These are phyloP conservation scores for Kryphioiulus occultus DNA, from an alignment of 2,888 invertebrate species.

Conservation along the genomic window DNA sequence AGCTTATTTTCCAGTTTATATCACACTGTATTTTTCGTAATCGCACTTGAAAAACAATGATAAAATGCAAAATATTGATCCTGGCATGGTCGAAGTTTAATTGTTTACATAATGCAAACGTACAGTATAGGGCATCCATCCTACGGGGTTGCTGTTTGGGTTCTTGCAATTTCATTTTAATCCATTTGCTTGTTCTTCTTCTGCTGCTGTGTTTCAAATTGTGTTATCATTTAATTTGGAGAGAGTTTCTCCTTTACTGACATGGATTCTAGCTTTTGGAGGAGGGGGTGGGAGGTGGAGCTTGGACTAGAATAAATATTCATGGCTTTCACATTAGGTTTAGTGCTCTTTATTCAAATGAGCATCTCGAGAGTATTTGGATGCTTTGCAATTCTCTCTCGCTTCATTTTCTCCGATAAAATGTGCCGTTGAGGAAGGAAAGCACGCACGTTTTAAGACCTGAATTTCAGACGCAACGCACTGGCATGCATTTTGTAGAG, in stretches of 20 bases:
- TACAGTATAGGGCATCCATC: neutral
- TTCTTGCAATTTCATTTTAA: slow-evolving; percentile 28
- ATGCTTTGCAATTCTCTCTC: slow-evolving; percentile 15
- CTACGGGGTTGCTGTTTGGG: neutral
- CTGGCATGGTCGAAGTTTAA: neutral
- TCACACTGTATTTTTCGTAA: neutral
- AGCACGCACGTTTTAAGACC: slow-evolving; percentile 16
- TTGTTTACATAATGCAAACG: neutral
- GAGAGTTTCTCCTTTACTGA: slow-evolving; percentile 18
- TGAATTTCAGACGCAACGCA: neutral
- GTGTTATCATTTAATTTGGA: slow-evolving; percentile 45
- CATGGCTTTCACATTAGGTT: slow-evolving; percentile 1
- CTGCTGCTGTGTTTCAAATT: slow-evolving; percentile 10
- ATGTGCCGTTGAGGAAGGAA: slow-evolving; percentile 12
- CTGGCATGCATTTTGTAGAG: neutral
- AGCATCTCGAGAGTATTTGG: slow-evolving; percentile 23
- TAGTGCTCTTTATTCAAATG: slow-evolving; percentile 23
- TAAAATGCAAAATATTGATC: slow-evolving; percentile 9
- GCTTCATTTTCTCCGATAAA: slow-evolving; percentile 23
- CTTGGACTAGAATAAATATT: slow-evolving; percentile 23
- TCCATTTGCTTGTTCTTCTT: slow-evolving; percentile 33
- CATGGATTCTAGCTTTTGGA: neutral
- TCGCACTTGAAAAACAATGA: neutral
- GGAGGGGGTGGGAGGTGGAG: neutral
- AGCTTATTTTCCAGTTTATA: neutral